phyloP scores from a whole-genome alignment of 2,113 vertebrate genomes.

The Elanoides forficatus region DNA sequence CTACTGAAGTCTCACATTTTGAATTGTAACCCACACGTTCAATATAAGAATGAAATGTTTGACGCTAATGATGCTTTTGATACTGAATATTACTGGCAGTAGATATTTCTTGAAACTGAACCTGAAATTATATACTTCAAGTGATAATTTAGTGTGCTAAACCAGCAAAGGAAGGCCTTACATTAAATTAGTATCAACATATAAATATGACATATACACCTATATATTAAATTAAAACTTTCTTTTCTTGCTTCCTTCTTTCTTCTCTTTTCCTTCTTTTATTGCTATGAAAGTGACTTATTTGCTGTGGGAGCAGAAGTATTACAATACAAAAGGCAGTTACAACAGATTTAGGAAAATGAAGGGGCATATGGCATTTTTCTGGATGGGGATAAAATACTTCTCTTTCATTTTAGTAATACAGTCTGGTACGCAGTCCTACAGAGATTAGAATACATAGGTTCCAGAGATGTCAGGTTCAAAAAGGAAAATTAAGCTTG shows the following conservation, averaged over 20 bases:
- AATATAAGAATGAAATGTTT: background rate
- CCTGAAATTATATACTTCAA: background rate
- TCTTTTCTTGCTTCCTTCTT: background rate
- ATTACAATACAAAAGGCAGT: background rate
- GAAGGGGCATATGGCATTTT: background rate
- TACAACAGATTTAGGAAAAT: background rate
- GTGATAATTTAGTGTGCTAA: background rate
- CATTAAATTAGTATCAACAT: background rate
- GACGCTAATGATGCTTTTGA: background rate
- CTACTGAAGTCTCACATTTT: background rate
- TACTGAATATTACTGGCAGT: background rate
- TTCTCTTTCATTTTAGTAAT: background rate
- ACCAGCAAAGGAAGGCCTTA: background rate
- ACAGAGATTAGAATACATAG: background rate
- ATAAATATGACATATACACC: background rate
- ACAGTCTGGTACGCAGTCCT: background rate
- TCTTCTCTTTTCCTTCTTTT: background rate
- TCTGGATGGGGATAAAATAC: background rate
- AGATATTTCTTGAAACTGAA: background rate
- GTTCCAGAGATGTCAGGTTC: background rate
- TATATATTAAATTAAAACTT: background rate
- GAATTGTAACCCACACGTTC: background rate
- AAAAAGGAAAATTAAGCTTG: background rate
- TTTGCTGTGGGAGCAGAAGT: background rate
- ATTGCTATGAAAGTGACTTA: background rate